Percentiles rank a stretch among this genome's conserved stretches.
phyloP scores from a whole-genome alignment of 2,797 vertebrate species.

The Leptodactylus fallax region DNA sequence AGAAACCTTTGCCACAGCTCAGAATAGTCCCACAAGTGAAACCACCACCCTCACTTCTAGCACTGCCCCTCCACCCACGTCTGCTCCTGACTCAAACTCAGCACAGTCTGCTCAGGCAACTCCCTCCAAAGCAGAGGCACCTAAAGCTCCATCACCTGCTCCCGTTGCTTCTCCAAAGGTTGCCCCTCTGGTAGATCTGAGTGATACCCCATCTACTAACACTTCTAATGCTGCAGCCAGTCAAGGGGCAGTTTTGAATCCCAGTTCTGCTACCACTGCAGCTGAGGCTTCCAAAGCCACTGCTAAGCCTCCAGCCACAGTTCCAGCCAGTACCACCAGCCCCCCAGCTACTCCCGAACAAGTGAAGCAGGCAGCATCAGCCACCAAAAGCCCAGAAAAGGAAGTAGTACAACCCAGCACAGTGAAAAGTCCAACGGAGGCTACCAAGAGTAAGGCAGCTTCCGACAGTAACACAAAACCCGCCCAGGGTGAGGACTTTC shows the following conservation, averaged over 20 bases:
- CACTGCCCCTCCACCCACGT: conserved; percentile 79
- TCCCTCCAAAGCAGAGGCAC: conserved; percentile 75
- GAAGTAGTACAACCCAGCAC: conserved; percentile 73
- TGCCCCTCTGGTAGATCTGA: conserved; percentile 93
- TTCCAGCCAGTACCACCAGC: conserved; percentile 68
- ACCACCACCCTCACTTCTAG: conserved; percentile 95
- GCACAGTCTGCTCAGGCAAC: conserved; percentile 72
- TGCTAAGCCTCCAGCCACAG: conserved; percentile 67
- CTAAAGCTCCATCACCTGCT: conserved; percentile 72
- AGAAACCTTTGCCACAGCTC: conserved; percentile 93
- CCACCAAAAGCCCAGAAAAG: conserved; percentile 78
- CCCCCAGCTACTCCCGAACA: conserved; percentile 72
- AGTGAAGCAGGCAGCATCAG: conserved; percentile 75
- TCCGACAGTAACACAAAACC: conserved; percentile 80
- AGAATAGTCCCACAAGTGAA: conserved; percentile 97
- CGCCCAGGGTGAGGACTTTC: conserved; percentile 85
- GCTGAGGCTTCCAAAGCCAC: conserved; percentile 75
- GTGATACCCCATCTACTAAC: conserved; percentile 77
- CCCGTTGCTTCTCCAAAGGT: conserved; percentile 76
- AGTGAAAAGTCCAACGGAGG: conserved; percentile 78
- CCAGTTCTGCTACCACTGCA: conserved; percentile 64
- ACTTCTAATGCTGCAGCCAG: conserved; percentile 73
- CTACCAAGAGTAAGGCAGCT: conserved; percentile 79
- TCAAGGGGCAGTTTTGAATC: conserved; percentile 75
- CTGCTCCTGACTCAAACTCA: conserved; percentile 79